A percentile compares a stretch with the other conserved stretches of the same genome.
These are phyloP conservation scores for Shargacucullia verbasci DNA, from an alignment of 2,888 invertebrate genomes.

Conservation along the genomic window DNA sequence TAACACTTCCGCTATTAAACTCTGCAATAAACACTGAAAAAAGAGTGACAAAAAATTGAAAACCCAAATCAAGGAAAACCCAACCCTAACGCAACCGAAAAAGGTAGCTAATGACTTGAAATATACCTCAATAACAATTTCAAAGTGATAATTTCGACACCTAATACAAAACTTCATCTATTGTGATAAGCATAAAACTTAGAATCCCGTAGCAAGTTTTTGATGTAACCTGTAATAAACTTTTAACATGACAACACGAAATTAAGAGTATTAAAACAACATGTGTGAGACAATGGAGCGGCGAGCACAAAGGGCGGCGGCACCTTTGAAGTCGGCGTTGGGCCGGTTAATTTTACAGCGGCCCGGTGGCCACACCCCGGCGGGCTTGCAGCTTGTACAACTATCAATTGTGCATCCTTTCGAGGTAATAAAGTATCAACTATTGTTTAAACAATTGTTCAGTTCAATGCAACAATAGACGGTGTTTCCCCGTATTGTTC, in stretches of 20 bases:
- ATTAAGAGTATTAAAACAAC: slow-evolving; percentile 84
- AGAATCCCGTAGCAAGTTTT: slow-evolving; percentile 40
- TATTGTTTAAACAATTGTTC: slow-evolving; percentile 32
- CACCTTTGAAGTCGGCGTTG: slow-evolving; percentile 75
- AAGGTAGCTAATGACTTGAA: neutral
- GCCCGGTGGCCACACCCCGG: slow-evolving; percentile 60
- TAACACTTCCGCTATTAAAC: slow-evolving; percentile 78
- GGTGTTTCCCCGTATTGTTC: slow-evolving; percentile 28
- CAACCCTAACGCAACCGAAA: slow-evolving; percentile 1
- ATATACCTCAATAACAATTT: neutral
- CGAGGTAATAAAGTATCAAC: slow-evolving; percentile 19
- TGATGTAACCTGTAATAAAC: slow-evolving; percentile 73
- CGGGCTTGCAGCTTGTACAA: slow-evolving; percentile 42
- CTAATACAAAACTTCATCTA: slow-evolving; percentile 31
- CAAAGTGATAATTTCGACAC: slow-evolving; percentile 25
- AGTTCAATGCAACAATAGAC: slow-evolving; percentile 8
- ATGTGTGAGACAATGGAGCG: slow-evolving; percentile 84
- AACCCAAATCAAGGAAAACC: slow-evolving; percentile 8
- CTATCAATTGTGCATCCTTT: slow-evolving; percentile 58
- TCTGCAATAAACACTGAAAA: slow-evolving; percentile 56
- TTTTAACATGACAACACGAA: slow-evolving; percentile 85
- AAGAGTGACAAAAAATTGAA: slow-evolving; percentile 46
- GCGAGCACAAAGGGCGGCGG: slow-evolving; percentile 79
- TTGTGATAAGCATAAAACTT: slow-evolving; percentile 47
- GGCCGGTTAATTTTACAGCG: slow-evolving; percentile 80